Conservation (phyloP, 64 coral and sea anemone genomes). For the Trachythela sp. region DNA sequence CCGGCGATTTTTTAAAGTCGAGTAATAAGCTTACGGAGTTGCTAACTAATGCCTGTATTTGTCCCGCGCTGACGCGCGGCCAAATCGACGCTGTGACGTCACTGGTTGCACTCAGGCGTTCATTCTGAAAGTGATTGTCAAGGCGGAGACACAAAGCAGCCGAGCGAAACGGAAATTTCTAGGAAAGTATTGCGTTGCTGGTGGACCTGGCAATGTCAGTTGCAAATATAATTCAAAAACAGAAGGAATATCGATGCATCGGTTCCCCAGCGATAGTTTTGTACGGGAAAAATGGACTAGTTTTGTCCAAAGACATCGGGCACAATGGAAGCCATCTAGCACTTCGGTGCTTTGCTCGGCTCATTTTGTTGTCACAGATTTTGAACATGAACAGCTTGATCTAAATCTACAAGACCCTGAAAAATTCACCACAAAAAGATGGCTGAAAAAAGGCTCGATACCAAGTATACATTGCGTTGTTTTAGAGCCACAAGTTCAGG, state of each 20-base stretch:
- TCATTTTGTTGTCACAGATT: too few relatives aligned
- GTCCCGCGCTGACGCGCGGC: background rate
- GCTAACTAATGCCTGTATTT: background rate
- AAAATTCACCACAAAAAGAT: too few relatives aligned
- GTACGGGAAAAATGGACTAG: background rate
- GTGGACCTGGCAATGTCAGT: background rate
- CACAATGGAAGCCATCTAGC: conserved; percentile 9
- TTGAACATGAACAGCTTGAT: too few relatives aligned
- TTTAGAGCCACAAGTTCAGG: too few relatives aligned
- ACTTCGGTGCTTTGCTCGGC: too few relatives aligned
- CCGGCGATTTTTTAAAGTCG: background rate
- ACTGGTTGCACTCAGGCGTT: background rate
- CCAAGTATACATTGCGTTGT: too few relatives aligned
- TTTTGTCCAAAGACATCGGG: background rate
- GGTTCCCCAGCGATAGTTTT: background rate
- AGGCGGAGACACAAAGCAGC: background rate
- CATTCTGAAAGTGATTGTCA: background rate
- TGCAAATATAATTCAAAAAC: background rate
- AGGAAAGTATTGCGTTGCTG: background rate
- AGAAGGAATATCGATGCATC: background rate
- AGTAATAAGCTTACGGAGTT: background rate
- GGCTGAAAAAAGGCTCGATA: too few relatives aligned
- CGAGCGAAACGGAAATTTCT: background rate
- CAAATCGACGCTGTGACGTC: background rate
- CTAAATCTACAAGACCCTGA: too few relatives aligned